A percentile compares a stretch with the other conserved stretches of the same genome.
These are phyloP conservation scores for Plagodis pulveraria DNA, from an alignment of 2,888 invertebrate genomes.

Conservation along the genomic window DNA sequence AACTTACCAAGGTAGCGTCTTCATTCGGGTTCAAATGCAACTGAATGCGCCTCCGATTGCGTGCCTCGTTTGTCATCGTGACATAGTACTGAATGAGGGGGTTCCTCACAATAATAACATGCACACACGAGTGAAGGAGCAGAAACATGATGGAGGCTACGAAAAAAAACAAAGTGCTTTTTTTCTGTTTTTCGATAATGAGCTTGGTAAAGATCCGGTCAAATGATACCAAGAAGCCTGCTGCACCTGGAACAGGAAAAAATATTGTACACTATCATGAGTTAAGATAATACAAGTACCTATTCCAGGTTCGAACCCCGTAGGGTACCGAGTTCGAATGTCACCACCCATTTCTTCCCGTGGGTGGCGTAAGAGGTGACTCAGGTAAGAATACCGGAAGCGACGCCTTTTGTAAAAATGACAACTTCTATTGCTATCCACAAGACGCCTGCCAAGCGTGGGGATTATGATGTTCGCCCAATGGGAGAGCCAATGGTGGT, in stretches of 20 bases:
- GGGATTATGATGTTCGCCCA: too few relatives aligned
- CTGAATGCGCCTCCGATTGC: slow-evolving; percentile 90
- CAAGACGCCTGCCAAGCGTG: too few relatives aligned
- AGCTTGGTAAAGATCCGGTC: slow-evolving; percentile 94
- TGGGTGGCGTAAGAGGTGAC: too few relatives aligned
- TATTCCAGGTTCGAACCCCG: too few relatives aligned
- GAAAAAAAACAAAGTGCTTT: slow-evolving; percentile 95
- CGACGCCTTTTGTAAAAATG: too few relatives aligned
- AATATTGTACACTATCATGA: neutral
- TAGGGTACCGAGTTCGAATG: too few relatives aligned
- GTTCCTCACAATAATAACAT: slow-evolving; percentile 90
- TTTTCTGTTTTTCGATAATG: slow-evolving; percentile 89
- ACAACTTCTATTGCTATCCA: too few relatives aligned
- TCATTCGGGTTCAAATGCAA: slow-evolving; percentile 93
- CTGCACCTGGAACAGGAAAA: slow-evolving; percentile 86
- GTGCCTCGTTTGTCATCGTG: slow-evolving; percentile 89
- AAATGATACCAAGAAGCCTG: slow-evolving; percentile 94
- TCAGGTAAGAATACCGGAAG: too few relatives aligned
- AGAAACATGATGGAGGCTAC: slow-evolving; percentile 91
- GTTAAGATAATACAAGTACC: too few relatives aligned
- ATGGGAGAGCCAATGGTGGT: too few relatives aligned
- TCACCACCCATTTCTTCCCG: too few relatives aligned
- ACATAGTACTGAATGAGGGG: slow-evolving; percentile 94
- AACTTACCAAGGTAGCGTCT: slow-evolving; percentile 90
- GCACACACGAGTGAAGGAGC: slow-evolving; percentile 90